Conservation (phyloP, 2,797 vertebrate genomes). For the Hydrolagus colliei region DNA sequence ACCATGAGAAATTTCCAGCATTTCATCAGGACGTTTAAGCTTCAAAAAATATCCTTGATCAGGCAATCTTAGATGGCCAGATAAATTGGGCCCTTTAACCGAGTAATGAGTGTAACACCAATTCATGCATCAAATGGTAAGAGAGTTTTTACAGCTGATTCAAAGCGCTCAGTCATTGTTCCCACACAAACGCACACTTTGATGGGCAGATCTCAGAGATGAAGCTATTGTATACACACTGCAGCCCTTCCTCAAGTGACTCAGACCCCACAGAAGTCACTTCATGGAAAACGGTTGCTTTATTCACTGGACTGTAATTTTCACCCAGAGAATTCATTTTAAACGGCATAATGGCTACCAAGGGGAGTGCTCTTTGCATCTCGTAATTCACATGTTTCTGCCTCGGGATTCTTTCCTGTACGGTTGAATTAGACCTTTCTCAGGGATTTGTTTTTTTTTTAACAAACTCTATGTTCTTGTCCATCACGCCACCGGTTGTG, state of each 20-base stretch:
- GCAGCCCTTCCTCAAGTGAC: constrained; percentile 15
- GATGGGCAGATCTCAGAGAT: constrained; percentile 22
- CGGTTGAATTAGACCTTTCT: background rate
- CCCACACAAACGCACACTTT: constrained; percentile 30
- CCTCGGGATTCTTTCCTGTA: too few relatives aligned
- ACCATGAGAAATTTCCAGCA: constrained; percentile 12
- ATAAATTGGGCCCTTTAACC: constrained; percentile 23
- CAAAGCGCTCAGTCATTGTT: constrained; percentile 18
- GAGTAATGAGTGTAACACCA: constrained; percentile 29
- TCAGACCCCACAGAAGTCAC: constrained; percentile 28
- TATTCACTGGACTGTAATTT: constrained; percentile 19
- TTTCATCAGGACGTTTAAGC: constrained; percentile 17
- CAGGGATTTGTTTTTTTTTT: background rate
- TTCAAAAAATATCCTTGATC: constrained; percentile 23
- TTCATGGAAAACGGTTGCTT: background rate
- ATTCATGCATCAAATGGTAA: constrained; percentile 28
- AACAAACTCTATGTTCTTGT: background rate
- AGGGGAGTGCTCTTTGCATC: constrained; percentile 7
- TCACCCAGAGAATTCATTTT: constrained; percentile 19
- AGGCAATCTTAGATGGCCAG: constrained; percentile 27
- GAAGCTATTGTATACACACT: constrained; percentile 17
- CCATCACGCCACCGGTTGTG: too few relatives aligned
- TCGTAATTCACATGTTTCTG: constrained; percentile 1
- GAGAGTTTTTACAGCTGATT: constrained; percentile 27
- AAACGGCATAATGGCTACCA: constrained; percentile 23